Conservation (phyloP, 2,888 invertebrate genomes). For the Eledone cirrhosa region DNA sequence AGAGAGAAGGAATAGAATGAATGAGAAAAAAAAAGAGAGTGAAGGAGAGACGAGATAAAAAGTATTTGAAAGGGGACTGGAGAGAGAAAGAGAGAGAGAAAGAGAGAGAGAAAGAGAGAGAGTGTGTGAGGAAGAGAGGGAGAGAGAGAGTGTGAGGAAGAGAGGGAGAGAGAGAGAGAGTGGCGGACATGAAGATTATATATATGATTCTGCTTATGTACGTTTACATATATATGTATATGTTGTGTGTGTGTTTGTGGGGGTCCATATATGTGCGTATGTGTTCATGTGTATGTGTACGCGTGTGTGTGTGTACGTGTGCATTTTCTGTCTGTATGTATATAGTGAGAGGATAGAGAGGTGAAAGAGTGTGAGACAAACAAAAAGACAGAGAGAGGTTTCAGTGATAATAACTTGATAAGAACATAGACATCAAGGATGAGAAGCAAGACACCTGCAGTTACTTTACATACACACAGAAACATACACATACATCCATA, state of each 20-base stretch:
- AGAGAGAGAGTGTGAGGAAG: neutral
- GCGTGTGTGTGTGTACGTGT: no score
- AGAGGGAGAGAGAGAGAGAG: neutral
- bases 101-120: neutral
- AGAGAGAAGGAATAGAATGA: neutral
- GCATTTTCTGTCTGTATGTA: neutral
- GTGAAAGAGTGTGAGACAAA: no score
- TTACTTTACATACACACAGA: no score
- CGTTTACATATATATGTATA: neutral
- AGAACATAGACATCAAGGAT: no score
- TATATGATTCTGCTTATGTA: neutral
- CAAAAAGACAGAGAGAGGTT: no score
- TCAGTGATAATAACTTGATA: no score
- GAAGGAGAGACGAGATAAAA: neutral
- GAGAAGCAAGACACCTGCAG: no score
- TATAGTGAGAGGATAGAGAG: neutral
- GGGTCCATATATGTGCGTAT: neutral
- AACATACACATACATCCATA: no score
- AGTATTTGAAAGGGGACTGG: neutral
- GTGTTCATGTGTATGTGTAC: neutral
- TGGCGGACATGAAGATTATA: neutral
- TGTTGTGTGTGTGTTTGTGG: neutral
- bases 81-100: neutral
- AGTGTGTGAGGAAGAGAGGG: neutral
- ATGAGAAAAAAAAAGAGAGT: neutral